phyloP scores from a whole-genome alignment of 2,888 invertebrate species.

The Thumatha senex region DNA sequence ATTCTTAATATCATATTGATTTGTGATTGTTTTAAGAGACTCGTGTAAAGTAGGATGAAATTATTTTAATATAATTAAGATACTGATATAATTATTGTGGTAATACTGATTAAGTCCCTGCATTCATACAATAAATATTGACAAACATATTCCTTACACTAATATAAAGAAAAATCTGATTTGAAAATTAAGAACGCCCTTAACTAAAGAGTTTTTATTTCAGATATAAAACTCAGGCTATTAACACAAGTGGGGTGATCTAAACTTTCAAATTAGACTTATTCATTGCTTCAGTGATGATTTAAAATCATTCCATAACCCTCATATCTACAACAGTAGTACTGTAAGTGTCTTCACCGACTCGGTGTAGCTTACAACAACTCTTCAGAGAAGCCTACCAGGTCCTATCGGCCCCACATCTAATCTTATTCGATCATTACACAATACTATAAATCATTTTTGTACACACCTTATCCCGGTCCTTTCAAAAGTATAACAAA shows the following conservation, averaged over 20 bases:
- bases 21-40: neutral
- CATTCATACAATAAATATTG: conserved; percentile 36
- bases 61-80: conserved; percentile 1
- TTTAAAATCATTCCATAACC: conserved; percentile 37
- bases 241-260: neutral
- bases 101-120: conserved; percentile 34
- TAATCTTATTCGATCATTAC: conserved; percentile 72
- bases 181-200: conserved; percentile 17
- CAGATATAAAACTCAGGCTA: neutral
- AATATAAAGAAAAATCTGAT: conserved; percentile 24
- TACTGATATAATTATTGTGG: conserved; percentile 15
- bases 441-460: conserved; percentile 78
- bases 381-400: conserved; percentile 66
- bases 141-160: conserved; percentile 24
- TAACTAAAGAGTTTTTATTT: conserved; percentile 18
- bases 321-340: conserved; percentile 73
- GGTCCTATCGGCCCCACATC: conserved; percentile 59
- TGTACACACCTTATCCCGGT: conserved; percentile 68
- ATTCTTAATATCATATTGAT: conserved; percentile 5
- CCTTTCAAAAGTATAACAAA: conserved; percentile 75
- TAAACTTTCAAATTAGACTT: conserved; percentile 13
- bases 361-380: conserved; percentile 75
- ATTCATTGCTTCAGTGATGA: conserved; percentile 47
- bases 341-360: conserved; percentile 80
- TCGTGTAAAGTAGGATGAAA: conserved; percentile 31